Evolutionary conservation across 2,888 invertebrate genomes (phyloP), one percentile per base, ranked within the genome.

Genomic region (Scaptomyza cyrtandrae): DNA sequence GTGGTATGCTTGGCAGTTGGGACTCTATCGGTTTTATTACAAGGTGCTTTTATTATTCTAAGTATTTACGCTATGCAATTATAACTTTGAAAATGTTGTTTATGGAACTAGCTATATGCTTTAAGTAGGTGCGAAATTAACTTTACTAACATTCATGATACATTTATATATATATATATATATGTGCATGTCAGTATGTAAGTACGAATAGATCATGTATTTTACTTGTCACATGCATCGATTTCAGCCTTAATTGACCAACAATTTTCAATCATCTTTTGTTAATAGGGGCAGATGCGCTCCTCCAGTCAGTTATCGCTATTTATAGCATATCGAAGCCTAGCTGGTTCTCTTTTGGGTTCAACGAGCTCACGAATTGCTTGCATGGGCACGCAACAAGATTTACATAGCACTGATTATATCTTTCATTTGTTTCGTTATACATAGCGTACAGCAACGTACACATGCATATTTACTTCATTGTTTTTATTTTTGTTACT

Each of bases 401-500:
- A 43, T 48, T 31, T 52, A 35, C 11, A 57, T 11, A 35, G 33
- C 41, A 29, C 27, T 61, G 48, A 49, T 48, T 35, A 43, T 57
- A 57, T 57, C 57, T 57, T 16, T 55, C 7, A n/a, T 19, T 37
- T 19, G 6, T 49, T 43, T 7, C 6, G 19, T 59, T 19, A 11
- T 60, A 55, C 24, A 19, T 31, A 48, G 5, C 45, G 41, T 46
- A 52, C 14, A 14, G 14, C 7, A 39, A 14, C 39, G 14, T 16
- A 9, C 10, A 37, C n/a, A n/a, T 66, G 43, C 44, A 27, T 53
- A 48, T 57, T 66, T 62, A 64, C 60, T 60, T 59, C 48, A 45
- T 71, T 75, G 68, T 72, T 75, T 75, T 76, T 67, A 57, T 72
- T 72, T 59, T 64, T 55, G 54, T 63, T 71, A 55, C 59, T 52